Conservation (phyloP, 1,140 invertebrate genomes). For the Papilio polyxenes region DNA sequence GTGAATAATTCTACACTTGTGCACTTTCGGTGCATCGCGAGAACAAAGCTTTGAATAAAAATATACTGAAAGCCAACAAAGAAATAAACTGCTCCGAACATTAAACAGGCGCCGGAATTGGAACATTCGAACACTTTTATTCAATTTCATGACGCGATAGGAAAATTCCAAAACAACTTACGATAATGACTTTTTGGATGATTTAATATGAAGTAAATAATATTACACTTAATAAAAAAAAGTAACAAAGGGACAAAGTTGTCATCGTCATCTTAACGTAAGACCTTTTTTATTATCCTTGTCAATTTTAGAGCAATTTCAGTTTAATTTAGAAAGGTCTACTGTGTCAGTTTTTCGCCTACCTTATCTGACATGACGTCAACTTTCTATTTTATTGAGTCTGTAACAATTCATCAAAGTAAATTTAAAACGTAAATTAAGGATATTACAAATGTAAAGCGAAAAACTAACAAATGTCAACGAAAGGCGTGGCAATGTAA, state of each 20-base stretch:
- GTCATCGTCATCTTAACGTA: too few species aligned
- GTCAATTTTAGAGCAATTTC: too few species aligned
- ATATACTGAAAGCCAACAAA: conserved; percentile 36
- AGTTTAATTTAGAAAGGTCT: too few species aligned
- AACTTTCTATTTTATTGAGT: too few species aligned
- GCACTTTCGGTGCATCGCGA: conserved; percentile 33
- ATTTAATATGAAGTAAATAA: background rate
- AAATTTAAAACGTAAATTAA: background rate
- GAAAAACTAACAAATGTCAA: conserved; percentile 5
- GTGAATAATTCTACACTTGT: conserved; percentile 36
- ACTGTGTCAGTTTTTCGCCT: too few species aligned
- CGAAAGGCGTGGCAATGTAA: conserved; percentile 15
- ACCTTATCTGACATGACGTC: too few species aligned
- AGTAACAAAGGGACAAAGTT: background rate
- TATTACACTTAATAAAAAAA: background rate
- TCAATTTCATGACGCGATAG: conserved; percentile 21
- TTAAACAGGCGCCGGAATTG: conserved; percentile 9
- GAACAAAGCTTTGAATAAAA: conserved; percentile 31
- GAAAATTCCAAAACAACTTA: conserved; percentile 3
- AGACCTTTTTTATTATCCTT: too few species aligned
- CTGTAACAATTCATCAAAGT: too few species aligned
- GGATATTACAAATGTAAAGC: conserved; percentile 1
- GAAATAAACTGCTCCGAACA: conserved; percentile 31
- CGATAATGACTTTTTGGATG: background rate
- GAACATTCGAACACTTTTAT: conserved; percentile 25